Evolutionary conservation across 1,140 invertebrate genomes (phyloP).

Genomic region (Mya arenaria): DNA sequence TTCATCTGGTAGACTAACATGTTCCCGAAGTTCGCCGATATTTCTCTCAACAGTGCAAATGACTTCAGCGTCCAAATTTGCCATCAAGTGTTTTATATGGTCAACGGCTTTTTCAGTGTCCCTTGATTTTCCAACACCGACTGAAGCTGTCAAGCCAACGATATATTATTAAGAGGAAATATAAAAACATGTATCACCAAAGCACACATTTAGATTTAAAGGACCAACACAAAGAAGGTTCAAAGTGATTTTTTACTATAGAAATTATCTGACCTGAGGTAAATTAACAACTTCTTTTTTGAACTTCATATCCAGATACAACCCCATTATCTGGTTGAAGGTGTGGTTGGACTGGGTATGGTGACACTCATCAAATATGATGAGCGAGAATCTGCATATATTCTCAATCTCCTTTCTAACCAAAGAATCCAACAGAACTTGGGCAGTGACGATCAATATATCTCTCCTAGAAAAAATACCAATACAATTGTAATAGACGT

Average conservation of each 20-base stretch:
- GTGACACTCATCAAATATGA: constrained; percentile 79
- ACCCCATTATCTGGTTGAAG: constrained; percentile 75
- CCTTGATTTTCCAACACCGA: constrained; percentile 77
- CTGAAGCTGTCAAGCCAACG: constrained; percentile 79
- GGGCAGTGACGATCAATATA: constrained; percentile 74
- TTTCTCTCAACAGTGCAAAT: constrained; percentile 65
- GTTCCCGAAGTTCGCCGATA: constrained; percentile 29
- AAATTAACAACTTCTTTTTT: neutral
- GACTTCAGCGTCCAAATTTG: constrained; percentile 72
- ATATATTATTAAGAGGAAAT: constrained; percentile 70
- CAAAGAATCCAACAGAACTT: constrained; percentile 74
- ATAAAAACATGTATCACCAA: neutral
- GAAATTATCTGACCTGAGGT: constrained; percentile 38
- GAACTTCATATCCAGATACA: constrained; percentile 69
- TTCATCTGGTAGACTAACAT: constrained; percentile 48
- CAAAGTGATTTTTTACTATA: neutral
- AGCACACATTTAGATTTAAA: neutral
- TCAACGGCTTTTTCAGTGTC: constrained; percentile 62
- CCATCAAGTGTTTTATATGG: constrained; percentile 72
- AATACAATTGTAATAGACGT: neutral
- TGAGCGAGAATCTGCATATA: constrained; percentile 63
- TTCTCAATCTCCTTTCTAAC: constrained; percentile 58
- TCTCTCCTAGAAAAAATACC: constrained; percentile 64
- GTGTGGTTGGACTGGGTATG: constrained; percentile 73
- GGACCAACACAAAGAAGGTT: neutral